Percentiles rank a stretch among this genome's conserved stretches.
These are phyloP conservation scores for Andrena dorsata DNA, from an alignment of 2,888 invertebrate genomes.

Conservation along the genomic window DNA sequence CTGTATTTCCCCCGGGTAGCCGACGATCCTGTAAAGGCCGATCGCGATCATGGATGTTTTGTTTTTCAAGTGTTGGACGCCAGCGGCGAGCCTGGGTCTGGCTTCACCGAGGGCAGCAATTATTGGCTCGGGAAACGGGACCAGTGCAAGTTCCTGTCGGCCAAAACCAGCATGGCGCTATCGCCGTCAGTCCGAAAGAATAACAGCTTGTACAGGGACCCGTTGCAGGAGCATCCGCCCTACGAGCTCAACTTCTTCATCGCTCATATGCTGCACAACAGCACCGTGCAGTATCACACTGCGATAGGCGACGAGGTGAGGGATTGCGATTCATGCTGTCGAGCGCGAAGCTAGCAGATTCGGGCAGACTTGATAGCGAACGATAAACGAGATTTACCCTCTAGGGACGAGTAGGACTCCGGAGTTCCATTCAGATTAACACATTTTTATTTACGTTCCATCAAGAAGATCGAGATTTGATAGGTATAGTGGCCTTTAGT, in stretches of 20 bases:
- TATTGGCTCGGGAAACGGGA: slow-evolving; percentile 87
- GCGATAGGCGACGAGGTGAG: slow-evolving; percentile 84
- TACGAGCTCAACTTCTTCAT: slow-evolving; percentile 82
- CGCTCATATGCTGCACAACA: slow-evolving; percentile 84
- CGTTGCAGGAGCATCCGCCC: slow-evolving; percentile 84
- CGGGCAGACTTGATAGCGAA: too few species aligned
- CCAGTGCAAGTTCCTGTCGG: slow-evolving; percentile 85
- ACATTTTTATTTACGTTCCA: too few species aligned
- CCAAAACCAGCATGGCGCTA: slow-evolving; percentile 77
- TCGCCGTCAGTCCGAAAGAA: slow-evolving; percentile 72
- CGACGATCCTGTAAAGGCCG: too few species aligned
- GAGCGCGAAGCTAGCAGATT: too few species aligned
- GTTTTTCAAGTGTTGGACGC: slow-evolving; percentile 86
- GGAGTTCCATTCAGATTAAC: too few species aligned
- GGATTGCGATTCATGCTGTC: neutral
- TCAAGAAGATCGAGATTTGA: too few species aligned
- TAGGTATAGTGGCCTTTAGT: too few species aligned
- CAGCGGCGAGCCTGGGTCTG: slow-evolving; percentile 86
- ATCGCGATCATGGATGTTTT: neutral
- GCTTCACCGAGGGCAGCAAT: slow-evolving; percentile 88
- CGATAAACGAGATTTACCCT: too few species aligned
- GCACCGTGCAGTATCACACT: slow-evolving; percentile 84
- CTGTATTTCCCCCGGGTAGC: too few species aligned
- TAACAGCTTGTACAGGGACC: slow-evolving; percentile 75
- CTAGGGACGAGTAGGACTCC: too few species aligned